Percentiles rank a stretch among this genome's conserved stretches.
Evolutionary conservation across 2,888 invertebrate genomes (phyloP).

Genomic region (Parnassius mnemosyne): DNA sequence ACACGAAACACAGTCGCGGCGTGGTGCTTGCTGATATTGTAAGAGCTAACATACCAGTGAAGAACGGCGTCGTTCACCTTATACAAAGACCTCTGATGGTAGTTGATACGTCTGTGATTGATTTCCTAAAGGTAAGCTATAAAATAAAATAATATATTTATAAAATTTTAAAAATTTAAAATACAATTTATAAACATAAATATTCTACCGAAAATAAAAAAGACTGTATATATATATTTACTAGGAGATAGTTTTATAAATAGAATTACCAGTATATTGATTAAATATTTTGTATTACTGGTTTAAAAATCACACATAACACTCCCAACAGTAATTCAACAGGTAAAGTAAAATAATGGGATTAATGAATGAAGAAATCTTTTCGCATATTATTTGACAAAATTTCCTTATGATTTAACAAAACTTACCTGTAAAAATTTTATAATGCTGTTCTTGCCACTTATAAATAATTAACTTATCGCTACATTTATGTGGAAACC

Average conservation of each 20-base stretch:
- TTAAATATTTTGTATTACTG: too few species aligned
- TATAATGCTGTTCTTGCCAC: constrained; percentile 22
- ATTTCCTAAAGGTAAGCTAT: constrained; percentile 88
- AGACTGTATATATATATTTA: neutral
- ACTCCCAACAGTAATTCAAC: too few species aligned
- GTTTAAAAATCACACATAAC: too few species aligned
- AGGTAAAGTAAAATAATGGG: too few species aligned
- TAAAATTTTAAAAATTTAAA: too few species aligned
- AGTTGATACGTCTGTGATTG: constrained; percentile 91
- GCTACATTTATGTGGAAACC: constrained; percentile 75
- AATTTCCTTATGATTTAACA: too few species aligned
- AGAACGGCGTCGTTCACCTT: constrained; percentile 95
- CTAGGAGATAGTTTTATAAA: neutral
- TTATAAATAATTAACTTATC: constrained; percentile 50
- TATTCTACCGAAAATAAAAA: neutral
- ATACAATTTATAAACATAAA: too few species aligned
- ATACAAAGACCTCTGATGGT: constrained; percentile 95
- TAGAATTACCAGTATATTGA: too few species aligned
- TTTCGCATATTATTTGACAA: too few species aligned
- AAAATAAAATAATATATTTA: too few species aligned
- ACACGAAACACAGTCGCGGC: constrained; percentile 88
- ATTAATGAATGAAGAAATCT: too few species aligned
- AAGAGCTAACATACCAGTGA: constrained; percentile 93
- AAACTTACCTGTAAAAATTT: neutral
- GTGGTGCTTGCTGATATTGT: constrained; percentile 94